These are phyloP conservation scores for Parus major DNA, from an alignment of 2,113 vertebrate genomes.

Conservation along the genomic window DNA sequence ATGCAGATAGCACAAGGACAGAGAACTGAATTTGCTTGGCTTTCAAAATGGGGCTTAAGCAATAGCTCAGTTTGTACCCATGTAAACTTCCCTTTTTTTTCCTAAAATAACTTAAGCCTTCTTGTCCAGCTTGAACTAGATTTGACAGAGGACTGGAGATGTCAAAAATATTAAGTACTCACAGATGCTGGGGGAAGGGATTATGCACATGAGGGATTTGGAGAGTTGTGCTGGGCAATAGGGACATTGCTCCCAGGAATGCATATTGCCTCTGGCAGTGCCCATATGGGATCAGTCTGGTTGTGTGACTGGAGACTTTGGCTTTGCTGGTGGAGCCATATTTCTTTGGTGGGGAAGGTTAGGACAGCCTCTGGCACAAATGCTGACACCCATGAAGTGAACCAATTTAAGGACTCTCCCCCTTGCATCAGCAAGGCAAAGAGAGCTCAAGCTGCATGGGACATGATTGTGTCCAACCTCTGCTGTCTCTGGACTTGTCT, in stretches of 20 bases:
- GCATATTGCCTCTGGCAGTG: no score
- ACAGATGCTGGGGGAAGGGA: neutral
- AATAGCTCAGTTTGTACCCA: neutral
- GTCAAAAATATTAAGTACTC: neutral
- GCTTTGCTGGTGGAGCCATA: neutral
- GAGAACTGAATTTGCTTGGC: neutral
- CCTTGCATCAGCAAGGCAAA: neutral
- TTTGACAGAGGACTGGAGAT: neutral
- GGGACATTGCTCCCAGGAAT: neutral
- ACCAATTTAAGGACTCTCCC: neutral
- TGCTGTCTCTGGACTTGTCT: neutral
- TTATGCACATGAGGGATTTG: neutral
- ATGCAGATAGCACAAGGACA: neutral
- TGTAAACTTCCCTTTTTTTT: neutral
- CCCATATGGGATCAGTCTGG: rapidly evolving
- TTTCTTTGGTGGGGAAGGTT: neutral
- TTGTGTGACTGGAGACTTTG: neutral
- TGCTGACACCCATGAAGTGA: neutral
- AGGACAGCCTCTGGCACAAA: neutral
- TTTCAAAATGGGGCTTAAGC: neutral
- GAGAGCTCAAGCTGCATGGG: neutral
- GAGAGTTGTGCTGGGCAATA: neutral
- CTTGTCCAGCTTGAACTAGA: neutral
- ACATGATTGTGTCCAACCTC: neutral
- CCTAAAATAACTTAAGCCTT: neutral